Base-by-base conservation (phyloP, 2,888 invertebrate species). In the Portevinia maculata region DNA sequence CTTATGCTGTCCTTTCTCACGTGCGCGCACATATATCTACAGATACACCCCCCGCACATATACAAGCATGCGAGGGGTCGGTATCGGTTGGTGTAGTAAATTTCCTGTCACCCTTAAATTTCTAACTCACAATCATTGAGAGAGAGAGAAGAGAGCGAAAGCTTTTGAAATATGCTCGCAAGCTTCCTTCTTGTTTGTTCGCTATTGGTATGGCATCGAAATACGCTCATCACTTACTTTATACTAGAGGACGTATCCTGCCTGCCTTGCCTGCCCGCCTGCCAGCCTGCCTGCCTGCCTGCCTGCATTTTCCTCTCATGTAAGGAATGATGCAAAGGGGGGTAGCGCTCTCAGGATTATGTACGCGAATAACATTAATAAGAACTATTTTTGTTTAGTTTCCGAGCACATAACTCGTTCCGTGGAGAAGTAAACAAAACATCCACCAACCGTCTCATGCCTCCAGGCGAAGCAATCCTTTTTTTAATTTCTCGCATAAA, bases 1-100 rank as follows among this genome's bases (percentile, higher is more conserved):
- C 76, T 65, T 65, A 50, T 76, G 76, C 76, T 83, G 39, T 83
- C 65, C 81, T 76, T 76, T 83, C 70, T 83, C 81, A 71, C 76
- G 71, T 83, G 76, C 81, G 76, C 76, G 81, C 64, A 70, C 64
- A 83, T 55, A 65, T 41, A 2, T 24, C 21, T 65, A 39, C 70
- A 48, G 53, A 60, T 37, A 57, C 76, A 65, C 55, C 59, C 70
- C 52, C 70, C 37, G 65, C 28, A 70, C 67, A 46, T 52, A 76
- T 59, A 76, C 76, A 74, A 53, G 60, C 37, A 52, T 59, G 53
- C 34, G 24, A 17, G 19, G 11, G 3, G 7, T 2, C 44, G 8
- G 11, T 15, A 6, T 34, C 46, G 28, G 41, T 53, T 70, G n/a
- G n/a, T 46, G 59, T 67, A 83, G 71, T 83, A 83, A 83, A 76